Percentiles rank a stretch among this genome's conserved stretches.
These are phyloP conservation scores for Malurus alboscapulatus DNA, from an alignment of 2,113 vertebrate species.

Conservation along the genomic window DNA sequence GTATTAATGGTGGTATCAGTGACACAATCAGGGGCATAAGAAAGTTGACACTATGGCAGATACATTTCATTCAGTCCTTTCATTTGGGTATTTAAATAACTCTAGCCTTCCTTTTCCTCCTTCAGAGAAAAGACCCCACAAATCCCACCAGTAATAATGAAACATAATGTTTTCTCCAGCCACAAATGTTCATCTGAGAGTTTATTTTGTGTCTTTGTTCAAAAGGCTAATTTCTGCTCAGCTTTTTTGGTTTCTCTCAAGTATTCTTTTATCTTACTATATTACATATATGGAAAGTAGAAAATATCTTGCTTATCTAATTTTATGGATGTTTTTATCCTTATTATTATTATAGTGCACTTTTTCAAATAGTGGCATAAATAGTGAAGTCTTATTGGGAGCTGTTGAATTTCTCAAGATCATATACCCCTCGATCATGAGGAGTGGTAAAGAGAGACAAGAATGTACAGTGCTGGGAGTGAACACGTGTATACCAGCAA, in stretches of 20 bases:
- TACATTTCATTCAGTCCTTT: not conserved
- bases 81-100: not conserved
- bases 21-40: not conserved
- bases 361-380: not conserved
- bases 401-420: not conserved
- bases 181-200: not conserved
- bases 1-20: not conserved
- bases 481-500: not conserved
- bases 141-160: not conserved
- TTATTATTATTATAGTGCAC: not conserved
- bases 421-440: fast-evolving
- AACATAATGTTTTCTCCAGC: not conserved
- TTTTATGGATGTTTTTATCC: not conserved
- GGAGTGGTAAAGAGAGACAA: not conserved
- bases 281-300: not conserved
- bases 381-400: not conserved
- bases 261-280: not conserved
- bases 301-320: not conserved
- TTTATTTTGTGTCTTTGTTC: not conserved
- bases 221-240: not conserved
- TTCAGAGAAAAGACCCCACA: not conserved
- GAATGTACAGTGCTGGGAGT: not conserved
- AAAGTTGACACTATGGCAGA: not conserved
- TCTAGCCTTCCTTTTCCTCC: not conserved
- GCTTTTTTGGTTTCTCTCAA: not conserved